Evolutionary conservation across 2,797 vertebrate species (phyloP), one percentile per base, ranked within the genome.

Genomic region (Lutjanus argentimaculatus): DNA sequence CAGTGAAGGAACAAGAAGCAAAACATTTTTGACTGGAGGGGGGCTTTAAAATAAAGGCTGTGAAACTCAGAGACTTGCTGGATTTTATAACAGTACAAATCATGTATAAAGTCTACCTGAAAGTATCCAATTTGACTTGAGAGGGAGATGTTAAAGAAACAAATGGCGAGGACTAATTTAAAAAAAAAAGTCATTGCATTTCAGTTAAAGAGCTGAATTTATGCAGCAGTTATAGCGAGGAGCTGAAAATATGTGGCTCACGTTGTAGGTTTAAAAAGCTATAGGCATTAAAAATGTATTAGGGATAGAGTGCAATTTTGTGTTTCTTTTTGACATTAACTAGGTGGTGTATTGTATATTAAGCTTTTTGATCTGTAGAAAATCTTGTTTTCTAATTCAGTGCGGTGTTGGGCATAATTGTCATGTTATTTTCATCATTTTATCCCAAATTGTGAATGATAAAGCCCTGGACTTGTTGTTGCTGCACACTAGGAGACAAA

Each of bases 41-140:
- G 42, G 22, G 49, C 9, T 73, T 67, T 48, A 62, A 80, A 74
- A 56, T 61, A 62, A 68, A 22, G 16, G 67, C 53, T 25, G 12
- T 75, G 19, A 70, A 48, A 75, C 59, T 63, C 71, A 46, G 25
- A 71, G 46, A 36, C 72, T 57, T 7, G 17, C 7, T 15, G 4
- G 46, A 21, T 11, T 59, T 48, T n/a, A 22, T 61, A 49, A 82
- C 10, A 3, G 9, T 19, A 43, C 57, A 72, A 76, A 72, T 71
- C 51, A 55, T 12, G 5, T 66, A 21, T 42, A 17, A 52, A 67
- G 48, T 66, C 7, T 6, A 42, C 6, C 40, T 21, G 13, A 19
- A 25, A 68, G 16, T 45, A 22, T 55, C 9, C 36, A 16, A 4
- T 19, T 1, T 21, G 30, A 2, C 40, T 40, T 22, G 10, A 36